These are phyloP conservation scores for Coelopa pilipes DNA, from an alignment of 2,888 invertebrate species.

Conservation along the genomic window DNA sequence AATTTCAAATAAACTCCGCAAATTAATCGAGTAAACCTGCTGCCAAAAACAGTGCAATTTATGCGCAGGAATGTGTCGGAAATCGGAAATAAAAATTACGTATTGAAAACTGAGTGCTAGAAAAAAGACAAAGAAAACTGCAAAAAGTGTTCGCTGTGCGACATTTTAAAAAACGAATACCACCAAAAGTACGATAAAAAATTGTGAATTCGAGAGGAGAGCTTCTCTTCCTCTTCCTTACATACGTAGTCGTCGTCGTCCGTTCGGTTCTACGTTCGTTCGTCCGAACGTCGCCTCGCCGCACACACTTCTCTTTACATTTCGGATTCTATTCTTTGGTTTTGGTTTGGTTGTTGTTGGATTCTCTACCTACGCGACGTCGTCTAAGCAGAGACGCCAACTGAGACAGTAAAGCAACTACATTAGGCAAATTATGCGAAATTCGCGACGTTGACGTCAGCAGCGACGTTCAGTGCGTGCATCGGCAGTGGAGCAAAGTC, in stretches of 20 bases:
- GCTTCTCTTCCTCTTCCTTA: conserved; percentile 12
- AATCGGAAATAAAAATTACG: conserved; percentile 16
- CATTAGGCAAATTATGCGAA: conserved; percentile 4
- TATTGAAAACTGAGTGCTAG: not conserved
- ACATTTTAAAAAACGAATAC: conserved; percentile 24
- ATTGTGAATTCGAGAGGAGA: conserved; percentile 18
- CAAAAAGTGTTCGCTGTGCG: conserved; percentile 17
- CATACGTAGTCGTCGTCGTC: not conserved
- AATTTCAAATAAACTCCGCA: conserved; percentile 37
- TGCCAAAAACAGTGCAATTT: conserved; percentile 24
- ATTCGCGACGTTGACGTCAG: conserved; percentile 6
- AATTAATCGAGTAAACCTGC: conserved; percentile 38
- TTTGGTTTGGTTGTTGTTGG: too few species aligned
- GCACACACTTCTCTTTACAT: not conserved
- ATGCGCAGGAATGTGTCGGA: conserved; percentile 15
- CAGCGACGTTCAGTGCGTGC: conserved; percentile 9
- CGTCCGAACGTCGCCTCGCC: not conserved
- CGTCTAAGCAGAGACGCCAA: not conserved
- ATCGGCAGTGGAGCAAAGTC: conserved; percentile 25
- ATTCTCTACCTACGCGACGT: conserved; percentile 20
- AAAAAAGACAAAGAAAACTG: not conserved
- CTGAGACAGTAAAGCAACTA: not conserved
- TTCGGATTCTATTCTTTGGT: too few species aligned
- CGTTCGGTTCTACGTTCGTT: conserved; percentile 5
- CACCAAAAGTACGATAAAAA: conserved; percentile 23